Conservation (phyloP, 2,113 vertebrate genomes). For the Dolichotis patagonum region DNA sequence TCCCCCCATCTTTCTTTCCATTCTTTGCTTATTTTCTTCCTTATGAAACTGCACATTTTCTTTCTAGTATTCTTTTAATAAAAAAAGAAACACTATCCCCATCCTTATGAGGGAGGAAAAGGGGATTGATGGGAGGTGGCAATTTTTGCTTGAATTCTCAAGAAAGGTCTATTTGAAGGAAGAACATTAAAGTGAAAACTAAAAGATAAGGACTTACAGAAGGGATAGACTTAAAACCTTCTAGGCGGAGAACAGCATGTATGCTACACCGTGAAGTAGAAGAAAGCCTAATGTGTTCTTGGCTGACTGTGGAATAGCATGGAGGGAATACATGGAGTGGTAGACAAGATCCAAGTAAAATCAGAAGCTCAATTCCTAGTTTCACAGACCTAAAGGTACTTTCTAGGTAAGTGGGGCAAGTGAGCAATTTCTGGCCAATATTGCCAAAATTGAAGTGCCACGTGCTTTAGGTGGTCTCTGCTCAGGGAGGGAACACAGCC, state of each 20-base stretch:
- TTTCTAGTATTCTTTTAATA: not conserved
- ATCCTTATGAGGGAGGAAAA: not conserved
- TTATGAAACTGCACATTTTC: not conserved
- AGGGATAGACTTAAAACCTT: not conserved
- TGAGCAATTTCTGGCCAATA: not conserved
- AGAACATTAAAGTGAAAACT: not conserved
- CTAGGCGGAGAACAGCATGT: not conserved
- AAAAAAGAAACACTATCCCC: not conserved
- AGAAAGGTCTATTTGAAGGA: not conserved
- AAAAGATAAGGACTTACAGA: not conserved
- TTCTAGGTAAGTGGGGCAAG: not conserved
- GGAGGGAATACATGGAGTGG: not conserved
- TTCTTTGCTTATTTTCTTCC: not conserved
- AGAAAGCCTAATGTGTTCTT: not conserved
- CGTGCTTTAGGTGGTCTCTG: not conserved
- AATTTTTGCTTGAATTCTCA: not conserved
- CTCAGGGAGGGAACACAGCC: not conserved
- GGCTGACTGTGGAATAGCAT: not conserved
- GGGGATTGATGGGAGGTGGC: not conserved
- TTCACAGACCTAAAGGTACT: not conserved
- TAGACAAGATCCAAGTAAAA: not conserved
- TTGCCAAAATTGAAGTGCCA: not conserved
- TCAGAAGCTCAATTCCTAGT: not conserved
- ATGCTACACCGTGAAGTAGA: not conserved
- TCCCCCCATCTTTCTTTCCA: too few species aligned